Base-by-base conservation (phyloP, 2,797 vertebrate species). In the Pitangus sulphuratus region DNA sequence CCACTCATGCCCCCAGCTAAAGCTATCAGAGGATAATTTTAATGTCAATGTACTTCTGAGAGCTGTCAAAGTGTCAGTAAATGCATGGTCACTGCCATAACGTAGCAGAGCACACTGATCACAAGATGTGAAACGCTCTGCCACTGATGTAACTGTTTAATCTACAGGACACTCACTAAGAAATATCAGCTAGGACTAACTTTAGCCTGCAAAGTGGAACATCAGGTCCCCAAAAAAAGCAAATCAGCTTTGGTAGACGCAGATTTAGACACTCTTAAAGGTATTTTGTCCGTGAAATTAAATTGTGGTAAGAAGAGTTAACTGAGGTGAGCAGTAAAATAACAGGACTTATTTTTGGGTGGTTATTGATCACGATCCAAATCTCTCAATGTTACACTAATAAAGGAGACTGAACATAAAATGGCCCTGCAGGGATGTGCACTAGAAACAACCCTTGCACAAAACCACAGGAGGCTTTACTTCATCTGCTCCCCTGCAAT, bases 21-120 rank as follows among this genome's bases (percentile, higher is more conserved):
- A 50, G 48, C 8, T 44, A 48, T 2, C 20, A 5, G 24, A 69
- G 30, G 30, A 45, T 28, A 10, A 6, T 12, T 66, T 56, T 2
- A 44, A 35, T 0, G 3, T 18, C 48, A 18, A 3, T 3, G 8
- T 4, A 16, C 26, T 39, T 50, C 30, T 26, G 51, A 62, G 45
- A 78, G 31, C 56, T 64, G 44, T 25, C 33, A 18, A 66, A 53
- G 30, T 1, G 8, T 35, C 42, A 42, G 18, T 9, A 53, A 12
- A 16, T 66, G 40, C 28, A 24, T 7, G 30, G 48, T 33, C 70
- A 24, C 9, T 30, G n/a, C 31, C 18, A 17, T 25, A n/a, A 60
- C 8, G 6, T 0, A 82, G 24, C 45, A 37, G 26, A 74, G 24
- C 0, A 13, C 21, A 6, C 25, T 1, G 1, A 75, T 11, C 1